Conservation (phyloP, 2,113 vertebrate genomes). For the Morphnarchus princeps region DNA sequence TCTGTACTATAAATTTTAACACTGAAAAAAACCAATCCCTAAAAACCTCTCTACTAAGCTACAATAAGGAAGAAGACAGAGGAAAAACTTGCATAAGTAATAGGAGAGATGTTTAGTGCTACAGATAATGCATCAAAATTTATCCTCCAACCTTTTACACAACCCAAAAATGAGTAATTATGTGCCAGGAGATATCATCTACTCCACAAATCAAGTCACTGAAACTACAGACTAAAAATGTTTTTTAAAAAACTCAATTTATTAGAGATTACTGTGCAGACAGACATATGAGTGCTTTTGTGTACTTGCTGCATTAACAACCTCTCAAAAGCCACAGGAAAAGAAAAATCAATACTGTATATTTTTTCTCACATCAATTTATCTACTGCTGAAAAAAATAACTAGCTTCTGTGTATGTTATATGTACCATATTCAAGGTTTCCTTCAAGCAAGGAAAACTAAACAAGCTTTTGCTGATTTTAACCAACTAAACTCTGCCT, state of each 20-base stretch:
- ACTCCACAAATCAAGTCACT: conserved; percentile 43
- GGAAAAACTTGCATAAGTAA: conserved; percentile 3
- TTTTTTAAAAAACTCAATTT: conserved; percentile 48
- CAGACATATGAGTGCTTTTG: conserved; percentile 19
- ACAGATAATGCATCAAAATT: conserved; percentile 25
- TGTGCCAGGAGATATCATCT: conserved; percentile 44
- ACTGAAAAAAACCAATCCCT: neutral
- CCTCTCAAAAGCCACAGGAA: conserved; percentile 51
- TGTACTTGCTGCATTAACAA: conserved; percentile 39
- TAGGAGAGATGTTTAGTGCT: neutral
- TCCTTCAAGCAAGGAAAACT: neutral
- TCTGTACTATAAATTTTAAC: neutral
- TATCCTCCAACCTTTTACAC: conserved; percentile 8
- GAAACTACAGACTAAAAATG: conserved; percentile 16
- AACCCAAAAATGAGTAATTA: conserved; percentile 46
- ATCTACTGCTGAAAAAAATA: conserved; percentile 1
- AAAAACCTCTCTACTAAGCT: neutral
- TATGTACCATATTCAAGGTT: neutral
- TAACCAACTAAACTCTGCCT: neutral
- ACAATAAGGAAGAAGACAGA: neutral
- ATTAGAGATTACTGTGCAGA: conserved; percentile 44
- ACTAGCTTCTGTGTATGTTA: neutral
- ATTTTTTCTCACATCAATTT: conserved; percentile 44
- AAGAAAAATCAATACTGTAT: conserved; percentile 38
- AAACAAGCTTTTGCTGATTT: neutral